Evolutionary conservation across 1,140 invertebrate genomes (phyloP).

Genomic region (Vanessa atalanta): DNA sequence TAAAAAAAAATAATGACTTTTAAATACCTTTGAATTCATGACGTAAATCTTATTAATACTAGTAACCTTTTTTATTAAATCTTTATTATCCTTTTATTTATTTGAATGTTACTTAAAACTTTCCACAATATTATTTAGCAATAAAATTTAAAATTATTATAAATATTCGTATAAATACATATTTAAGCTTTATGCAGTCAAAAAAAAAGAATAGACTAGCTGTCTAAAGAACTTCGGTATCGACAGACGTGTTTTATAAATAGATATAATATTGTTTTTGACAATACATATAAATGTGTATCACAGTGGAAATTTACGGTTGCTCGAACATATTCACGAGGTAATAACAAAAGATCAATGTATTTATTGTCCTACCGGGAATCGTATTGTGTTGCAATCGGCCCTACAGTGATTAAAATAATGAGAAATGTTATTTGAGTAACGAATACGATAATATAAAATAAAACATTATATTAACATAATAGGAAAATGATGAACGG

Average conservation of each 20-base stretch:
- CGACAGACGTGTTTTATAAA: too few relatives aligned
- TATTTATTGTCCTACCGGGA: constrained; percentile 14
- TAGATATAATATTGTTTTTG: not conserved
- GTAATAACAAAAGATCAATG: constrained; percentile 12
- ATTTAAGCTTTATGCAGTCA: not conserved
- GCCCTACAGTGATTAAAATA: constrained; percentile 12
- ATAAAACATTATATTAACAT: not conserved
- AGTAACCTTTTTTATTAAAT: too few relatives aligned
- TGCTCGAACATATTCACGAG: constrained; percentile 17
- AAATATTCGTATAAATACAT: not conserved
- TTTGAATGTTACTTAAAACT: too few relatives aligned
- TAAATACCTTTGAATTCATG: too few relatives aligned
- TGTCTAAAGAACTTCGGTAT: too few relatives aligned
- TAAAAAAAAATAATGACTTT: too few relatives aligned
- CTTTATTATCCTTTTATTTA: too few relatives aligned
- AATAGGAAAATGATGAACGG: not conserved
- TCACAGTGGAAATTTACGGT: constrained; percentile 14
- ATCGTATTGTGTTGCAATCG: constrained; percentile 16
- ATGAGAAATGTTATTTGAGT: not conserved
- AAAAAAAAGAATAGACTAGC: too few relatives aligned
- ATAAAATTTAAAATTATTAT: not conserved
- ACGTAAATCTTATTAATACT: too few relatives aligned
- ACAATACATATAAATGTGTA: not conserved
- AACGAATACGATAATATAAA: not conserved
- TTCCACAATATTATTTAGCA: not conserved